Percentiles rank a stretch among this genome's conserved stretches.
Evolutionary conservation across 2,113 vertebrate species (phyloP).

Genomic region (Azemiops feae): DNA sequence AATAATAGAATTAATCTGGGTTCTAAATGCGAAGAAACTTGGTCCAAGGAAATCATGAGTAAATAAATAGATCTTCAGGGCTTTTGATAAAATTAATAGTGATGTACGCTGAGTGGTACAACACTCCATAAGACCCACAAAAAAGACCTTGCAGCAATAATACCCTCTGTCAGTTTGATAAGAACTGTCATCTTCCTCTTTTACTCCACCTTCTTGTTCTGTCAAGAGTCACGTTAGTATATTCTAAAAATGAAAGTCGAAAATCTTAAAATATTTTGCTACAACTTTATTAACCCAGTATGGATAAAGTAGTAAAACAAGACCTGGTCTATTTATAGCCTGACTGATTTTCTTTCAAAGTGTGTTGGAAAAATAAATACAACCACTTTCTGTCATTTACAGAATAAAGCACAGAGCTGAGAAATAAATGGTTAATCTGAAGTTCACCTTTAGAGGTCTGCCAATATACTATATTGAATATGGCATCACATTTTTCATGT

Average conservation of each 20-base stretch:
- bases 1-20: not conserved
- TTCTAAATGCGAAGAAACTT: not conserved
- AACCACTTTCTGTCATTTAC: not conserved
- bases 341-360: not conserved
- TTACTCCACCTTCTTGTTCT: not conserved
- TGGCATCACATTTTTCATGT: constrained; percentile 62
- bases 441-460: constrained; percentile 51
- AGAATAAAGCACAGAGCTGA: not conserved
- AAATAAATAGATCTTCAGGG: not conserved
- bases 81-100: not conserved
- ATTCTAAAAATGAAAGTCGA: not conserved
- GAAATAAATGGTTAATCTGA: constrained; percentile 56
- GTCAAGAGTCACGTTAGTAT: not conserved
- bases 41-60: not conserved
- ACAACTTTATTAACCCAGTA: not conserved
- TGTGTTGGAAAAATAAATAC: not conserved
- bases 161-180: not conserved
- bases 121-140: not conserved
- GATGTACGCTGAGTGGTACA: not conserved
- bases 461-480: constrained; percentile 65
- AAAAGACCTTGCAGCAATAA: not conserved
- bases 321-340: not conserved
- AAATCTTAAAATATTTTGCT: not conserved
- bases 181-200: not conserved
- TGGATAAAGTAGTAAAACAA: not conserved